Percentiles rank a stretch among this genome's conserved stretches.
Conservation (phyloP, 1,140 invertebrate genomes). For the Saccostrea echinata region DNA sequence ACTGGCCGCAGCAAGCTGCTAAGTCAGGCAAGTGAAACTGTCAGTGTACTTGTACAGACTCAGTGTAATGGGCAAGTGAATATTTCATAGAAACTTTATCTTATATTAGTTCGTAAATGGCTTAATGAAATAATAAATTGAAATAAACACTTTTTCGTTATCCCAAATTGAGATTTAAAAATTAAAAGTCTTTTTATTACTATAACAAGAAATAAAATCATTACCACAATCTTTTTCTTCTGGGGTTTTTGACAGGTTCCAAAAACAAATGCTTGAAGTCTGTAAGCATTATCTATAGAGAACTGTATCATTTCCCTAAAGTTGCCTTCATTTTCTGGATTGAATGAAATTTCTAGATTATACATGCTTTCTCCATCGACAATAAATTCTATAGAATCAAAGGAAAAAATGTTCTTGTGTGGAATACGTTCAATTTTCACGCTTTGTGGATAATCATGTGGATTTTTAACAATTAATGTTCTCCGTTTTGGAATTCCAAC, state of each 20-base stretch:
- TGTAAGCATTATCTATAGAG: conserved; percentile 68
- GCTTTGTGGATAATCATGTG: conserved; percentile 73
- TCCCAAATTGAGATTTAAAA: no score
- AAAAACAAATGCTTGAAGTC: conserved; percentile 72
- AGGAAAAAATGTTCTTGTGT: conserved; percentile 69
- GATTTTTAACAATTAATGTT: conserved; percentile 69
- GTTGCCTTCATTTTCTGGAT: conserved; percentile 67
- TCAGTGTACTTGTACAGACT: no score
- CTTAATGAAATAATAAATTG: no score
- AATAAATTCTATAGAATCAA: conserved; percentile 65
- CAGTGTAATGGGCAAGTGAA: no score
- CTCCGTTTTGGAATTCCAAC: conserved; percentile 62
- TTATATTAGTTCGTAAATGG: no score
- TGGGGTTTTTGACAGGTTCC: conserved; percentile 68
- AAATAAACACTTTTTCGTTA: no score
- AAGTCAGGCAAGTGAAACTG: no score
- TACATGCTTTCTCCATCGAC: conserved; percentile 64
- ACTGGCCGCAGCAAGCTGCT: no score
- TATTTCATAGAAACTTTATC: no score
- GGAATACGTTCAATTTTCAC: conserved; percentile 74
- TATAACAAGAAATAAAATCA: not conserved
- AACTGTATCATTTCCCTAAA: conserved; percentile 74
- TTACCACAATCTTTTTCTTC: conserved; percentile 53
- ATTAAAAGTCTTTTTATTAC: no score
- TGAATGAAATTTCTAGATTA: conserved; percentile 67